These are phyloP conservation scores for Grus americana DNA, from an alignment of 2,113 vertebrate genomes.

Conservation along the genomic window DNA sequence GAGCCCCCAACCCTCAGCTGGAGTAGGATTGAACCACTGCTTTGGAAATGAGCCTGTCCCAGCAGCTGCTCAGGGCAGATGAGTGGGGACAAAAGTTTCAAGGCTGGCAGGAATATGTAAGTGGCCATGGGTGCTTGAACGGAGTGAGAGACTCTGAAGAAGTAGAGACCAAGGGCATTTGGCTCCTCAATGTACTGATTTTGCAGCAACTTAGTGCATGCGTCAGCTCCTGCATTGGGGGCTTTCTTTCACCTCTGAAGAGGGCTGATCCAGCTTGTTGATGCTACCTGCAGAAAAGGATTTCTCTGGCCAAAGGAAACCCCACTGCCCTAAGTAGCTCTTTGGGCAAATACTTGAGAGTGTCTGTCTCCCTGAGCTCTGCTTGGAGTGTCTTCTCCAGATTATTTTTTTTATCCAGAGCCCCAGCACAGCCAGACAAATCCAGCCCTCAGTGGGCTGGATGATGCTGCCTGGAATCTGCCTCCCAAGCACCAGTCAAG, in stretches of 20 bases:
- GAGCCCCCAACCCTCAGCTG: background rate
- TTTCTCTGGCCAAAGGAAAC: background rate
- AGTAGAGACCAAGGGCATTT: background rate
- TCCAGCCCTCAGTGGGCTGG: background rate
- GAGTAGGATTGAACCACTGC: accelerated
- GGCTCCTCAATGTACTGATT: background rate
- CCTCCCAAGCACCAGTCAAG: background rate
- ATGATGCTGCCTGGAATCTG: background rate
- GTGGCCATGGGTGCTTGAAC: background rate
- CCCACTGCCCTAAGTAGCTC: background rate
- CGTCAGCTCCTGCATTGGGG: background rate
- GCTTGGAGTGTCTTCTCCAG: background rate
- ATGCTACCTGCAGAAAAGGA: background rate
- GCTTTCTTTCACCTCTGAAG: background rate
- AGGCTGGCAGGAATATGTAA: background rate
- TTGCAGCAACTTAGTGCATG: background rate
- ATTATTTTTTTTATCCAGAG: background rate
- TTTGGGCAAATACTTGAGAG: background rate
- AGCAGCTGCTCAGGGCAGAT: background rate
- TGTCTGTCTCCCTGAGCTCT: background rate
- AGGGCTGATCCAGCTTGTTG: background rate
- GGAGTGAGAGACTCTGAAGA: background rate
- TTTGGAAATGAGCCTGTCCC: background rate
- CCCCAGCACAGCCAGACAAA: background rate
- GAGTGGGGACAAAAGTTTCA: background rate